Evolutionary conservation across 2,888 invertebrate genomes (phyloP).

Genomic region (Volucella bombylans): DNA sequence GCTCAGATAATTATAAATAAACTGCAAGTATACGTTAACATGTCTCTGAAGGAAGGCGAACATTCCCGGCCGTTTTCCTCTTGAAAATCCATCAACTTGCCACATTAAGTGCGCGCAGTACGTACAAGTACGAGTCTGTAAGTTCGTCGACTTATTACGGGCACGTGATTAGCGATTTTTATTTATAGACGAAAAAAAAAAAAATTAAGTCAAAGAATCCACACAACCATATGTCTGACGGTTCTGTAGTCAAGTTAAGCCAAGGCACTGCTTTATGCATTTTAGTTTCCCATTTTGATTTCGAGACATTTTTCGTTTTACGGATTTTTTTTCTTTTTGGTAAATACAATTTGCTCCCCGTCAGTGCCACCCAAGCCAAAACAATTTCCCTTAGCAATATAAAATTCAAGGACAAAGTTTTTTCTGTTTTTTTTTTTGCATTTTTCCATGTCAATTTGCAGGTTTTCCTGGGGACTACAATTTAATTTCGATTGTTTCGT

Average conservation of each 20-base stretch:
- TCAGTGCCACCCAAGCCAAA: constrained; percentile 53
- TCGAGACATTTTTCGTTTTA: not conserved
- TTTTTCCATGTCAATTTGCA: constrained; percentile 14
- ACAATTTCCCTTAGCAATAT: constrained; percentile 34
- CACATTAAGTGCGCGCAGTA: constrained; percentile 15
- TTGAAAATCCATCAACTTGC: constrained; percentile 9
- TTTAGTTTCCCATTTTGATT: not conserved
- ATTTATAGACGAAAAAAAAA: constrained; percentile 28
- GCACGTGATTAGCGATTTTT: constrained; percentile 36
- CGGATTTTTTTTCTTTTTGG: constrained; percentile 23
- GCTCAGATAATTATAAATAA: constrained; percentile 26
- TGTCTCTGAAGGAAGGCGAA: not conserved
- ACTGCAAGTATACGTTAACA: constrained; percentile 13
- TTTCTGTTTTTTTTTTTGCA: not conserved
- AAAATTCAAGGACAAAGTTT: constrained; percentile 53
- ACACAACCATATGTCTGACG: constrained; percentile 14
- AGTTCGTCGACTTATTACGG: constrained; percentile 53
- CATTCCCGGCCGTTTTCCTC: not conserved
- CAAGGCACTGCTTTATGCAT: not conserved
- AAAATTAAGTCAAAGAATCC: constrained; percentile 1
- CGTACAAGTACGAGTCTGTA: not conserved
- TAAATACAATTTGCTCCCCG: constrained; percentile 54
- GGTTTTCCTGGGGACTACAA: constrained; percentile 46
- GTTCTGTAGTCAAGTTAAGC: constrained; percentile 3
- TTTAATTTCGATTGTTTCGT: constrained; percentile 57